Evolutionary conservation across 2,888 invertebrate genomes (phyloP), one percentile per base, ranked within the genome.

Genomic region (Lepidochrysops patricia): DNA sequence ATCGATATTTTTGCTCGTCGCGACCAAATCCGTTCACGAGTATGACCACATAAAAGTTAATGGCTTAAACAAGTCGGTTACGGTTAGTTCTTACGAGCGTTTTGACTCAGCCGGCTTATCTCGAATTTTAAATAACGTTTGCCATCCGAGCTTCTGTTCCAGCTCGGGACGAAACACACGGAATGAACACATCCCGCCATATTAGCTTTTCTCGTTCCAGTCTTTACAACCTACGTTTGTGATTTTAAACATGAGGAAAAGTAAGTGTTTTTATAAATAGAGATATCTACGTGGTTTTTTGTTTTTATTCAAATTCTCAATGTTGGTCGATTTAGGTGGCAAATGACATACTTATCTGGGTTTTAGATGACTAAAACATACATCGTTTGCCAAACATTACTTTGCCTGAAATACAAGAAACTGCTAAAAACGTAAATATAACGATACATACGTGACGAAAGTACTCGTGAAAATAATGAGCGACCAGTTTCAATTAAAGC

Each of bases 31-130:
- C 54, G 9, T 54, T 54, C 29, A 32, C 32, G 54, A 29, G 54
- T 73, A 74, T 73, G 74, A 68, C 62, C 68, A 58, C 74, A 73
- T 77, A 76, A 77, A 76, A 76, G 69, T 69, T 69, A 74, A 76
- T 73, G 75, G 69, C 65, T 68, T 66, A 67, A 70, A 54, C 54
- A 54, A 54, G 54, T 32, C 54, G 15, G 52, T 27, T 52, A 52
- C 29, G 54, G 54, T 54, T 54, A 54, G 54, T 54, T 29, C 54
- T 29, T 54, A 54, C 54, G 54, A 54, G 54, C 54, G 19, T 29
- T 54, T 54, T 29, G 54, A 29, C 54, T 50, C 50, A 19, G 54
- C 32, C 19, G 54, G 54, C 54, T 54, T 54, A 54, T 54, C 54
- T 54, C 19, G 29, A 29, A 54, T 19, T 54, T 32, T 54, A 54